phyloP scores from a whole-genome alignment of 2,797 vertebrate species.

The Aerospiza tachiro region DNA sequence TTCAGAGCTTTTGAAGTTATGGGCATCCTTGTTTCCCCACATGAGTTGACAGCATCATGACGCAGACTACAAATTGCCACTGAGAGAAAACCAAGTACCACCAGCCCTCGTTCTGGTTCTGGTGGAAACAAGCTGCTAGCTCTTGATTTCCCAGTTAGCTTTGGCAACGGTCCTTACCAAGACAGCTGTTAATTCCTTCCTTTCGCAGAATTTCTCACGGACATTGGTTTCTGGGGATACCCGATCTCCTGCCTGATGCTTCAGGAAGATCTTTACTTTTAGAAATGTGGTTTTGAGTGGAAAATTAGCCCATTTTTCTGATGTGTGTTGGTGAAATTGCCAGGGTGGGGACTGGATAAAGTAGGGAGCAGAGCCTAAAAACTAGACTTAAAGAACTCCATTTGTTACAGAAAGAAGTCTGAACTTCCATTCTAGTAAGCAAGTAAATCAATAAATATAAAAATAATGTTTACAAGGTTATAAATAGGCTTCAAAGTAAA shows the following conservation, averaged over 20 bases:
- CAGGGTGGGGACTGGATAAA: neutral
- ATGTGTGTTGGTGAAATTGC: neutral
- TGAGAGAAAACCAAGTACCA: neutral
- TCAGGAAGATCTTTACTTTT: neutral
- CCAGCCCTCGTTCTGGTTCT: neutral
- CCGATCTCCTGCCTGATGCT: neutral
- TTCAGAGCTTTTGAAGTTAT: neutral
- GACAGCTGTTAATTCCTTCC: neutral
- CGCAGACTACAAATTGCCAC: neutral
- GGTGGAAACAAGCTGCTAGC: neutral
- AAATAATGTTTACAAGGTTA: conserved; percentile 20
- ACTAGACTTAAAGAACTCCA: neutral
- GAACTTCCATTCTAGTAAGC: neutral
- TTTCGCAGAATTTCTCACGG: neutral
- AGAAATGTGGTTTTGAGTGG: neutral
- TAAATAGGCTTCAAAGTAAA: conserved; percentile 31
- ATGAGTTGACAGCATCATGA: neutral
- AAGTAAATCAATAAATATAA: conserved; percentile 41
- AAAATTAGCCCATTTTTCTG: neutral
- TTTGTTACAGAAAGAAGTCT: neutral
- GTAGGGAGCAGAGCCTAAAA: neutral
- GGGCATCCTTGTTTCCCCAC: neutral
- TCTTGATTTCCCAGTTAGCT: neutral
- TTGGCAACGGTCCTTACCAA: neutral
- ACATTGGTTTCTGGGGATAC: neutral